Conservation (phyloP, 2,113 vertebrate species). For the Dryoscopus gambensis region DNA sequence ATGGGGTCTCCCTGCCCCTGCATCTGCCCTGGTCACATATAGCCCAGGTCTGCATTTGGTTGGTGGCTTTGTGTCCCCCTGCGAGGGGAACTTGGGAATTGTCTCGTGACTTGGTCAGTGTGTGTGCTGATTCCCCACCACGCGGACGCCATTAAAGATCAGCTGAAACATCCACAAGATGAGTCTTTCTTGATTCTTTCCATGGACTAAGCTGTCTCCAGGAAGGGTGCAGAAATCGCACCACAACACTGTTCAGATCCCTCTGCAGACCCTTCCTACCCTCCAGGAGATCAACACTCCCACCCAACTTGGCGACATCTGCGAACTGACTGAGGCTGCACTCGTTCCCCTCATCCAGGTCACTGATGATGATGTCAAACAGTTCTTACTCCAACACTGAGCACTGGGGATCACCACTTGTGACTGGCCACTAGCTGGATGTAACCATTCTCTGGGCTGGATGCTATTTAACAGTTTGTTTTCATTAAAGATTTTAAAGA, state of each 20-base stretch:
- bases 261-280: background rate
- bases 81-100: too few species aligned
- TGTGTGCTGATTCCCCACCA: too few species aligned
- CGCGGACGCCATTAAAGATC: too few species aligned
- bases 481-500: background rate
- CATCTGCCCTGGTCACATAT: too few species aligned
- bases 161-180: too few species aligned
- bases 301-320: background rate
- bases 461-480: background rate
- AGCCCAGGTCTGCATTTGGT: too few species aligned
- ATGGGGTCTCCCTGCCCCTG: too few species aligned
- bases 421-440: background rate
- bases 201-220: too few species aligned
- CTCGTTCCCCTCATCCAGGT: background rate
- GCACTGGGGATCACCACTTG: background rate
- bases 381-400: background rate
- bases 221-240: too few species aligned
- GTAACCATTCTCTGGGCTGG: background rate
- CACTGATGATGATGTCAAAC: background rate
- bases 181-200: too few species aligned
- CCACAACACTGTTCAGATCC: background rate
- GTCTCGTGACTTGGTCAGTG: too few species aligned
- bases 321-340: background rate
- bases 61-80: too few species aligned
- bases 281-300: background rate